Conservation (phyloP, 2,113 vertebrate genomes). For the Tenebrosternarchus preto region DNA sequence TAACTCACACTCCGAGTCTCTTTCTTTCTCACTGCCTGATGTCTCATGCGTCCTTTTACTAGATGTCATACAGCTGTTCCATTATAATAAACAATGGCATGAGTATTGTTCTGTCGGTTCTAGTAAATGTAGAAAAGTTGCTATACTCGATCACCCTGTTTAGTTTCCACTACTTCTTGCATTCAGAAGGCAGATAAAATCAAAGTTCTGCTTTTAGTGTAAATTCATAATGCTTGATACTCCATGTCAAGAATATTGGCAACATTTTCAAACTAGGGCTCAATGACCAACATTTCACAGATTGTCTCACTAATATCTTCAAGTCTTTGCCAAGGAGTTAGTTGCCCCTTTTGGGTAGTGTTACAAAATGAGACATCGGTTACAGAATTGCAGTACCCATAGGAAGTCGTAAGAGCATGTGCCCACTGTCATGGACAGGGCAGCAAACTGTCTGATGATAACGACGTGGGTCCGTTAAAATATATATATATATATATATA, state of each 20-base stretch:
- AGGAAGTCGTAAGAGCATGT: not conserved
- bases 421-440: not conserved
- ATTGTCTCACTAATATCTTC: slow-evolving; percentile 8
- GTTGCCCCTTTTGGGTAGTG: slow-evolving; percentile 23
- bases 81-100: slow-evolving; percentile 58
- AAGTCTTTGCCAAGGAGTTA: slow-evolving; percentile 38
- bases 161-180: not conserved
- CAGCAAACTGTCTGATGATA: not conserved
- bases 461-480: not conserved
- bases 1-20: slow-evolving; percentile 37
- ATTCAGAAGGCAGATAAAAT: not conserved
- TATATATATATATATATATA: not conserved
- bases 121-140: slow-evolving; percentile 39
- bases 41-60: slow-evolving; percentile 34
- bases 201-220: not conserved
- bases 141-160: slow-evolving; percentile 24
- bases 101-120: slow-evolving; percentile 64
- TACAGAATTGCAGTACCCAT: slow-evolving; percentile 28
- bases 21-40: slow-evolving; percentile 6
- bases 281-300: slow-evolving; percentile 11
- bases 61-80: slow-evolving; percentile 63
- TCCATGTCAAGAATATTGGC: not conserved
- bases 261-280: not conserved
- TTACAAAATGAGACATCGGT: slow-evolving; percentile 31
- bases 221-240: not conserved